Conservation (phyloP, 2,113 vertebrate species). For the Budorcas taxicolor region DNA sequence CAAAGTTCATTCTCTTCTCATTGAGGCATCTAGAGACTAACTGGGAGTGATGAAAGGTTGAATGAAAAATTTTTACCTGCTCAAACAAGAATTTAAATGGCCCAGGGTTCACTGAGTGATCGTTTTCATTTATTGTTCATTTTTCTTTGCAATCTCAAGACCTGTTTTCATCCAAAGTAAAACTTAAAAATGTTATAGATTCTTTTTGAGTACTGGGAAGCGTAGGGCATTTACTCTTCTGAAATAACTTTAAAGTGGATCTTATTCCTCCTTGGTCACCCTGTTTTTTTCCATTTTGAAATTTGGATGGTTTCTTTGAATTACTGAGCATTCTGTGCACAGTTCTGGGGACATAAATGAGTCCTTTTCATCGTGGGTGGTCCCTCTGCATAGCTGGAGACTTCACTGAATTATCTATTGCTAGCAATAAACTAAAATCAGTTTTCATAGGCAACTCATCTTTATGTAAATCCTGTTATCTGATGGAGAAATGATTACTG, state of each 20-base stretch:
- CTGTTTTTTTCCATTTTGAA: neutral
- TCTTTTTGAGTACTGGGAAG: neutral
- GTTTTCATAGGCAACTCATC: neutral
- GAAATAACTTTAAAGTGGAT: slow-evolving; percentile 3
- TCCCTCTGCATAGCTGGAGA: neutral
- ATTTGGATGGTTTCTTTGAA: neutral
- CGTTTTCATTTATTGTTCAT: neutral
- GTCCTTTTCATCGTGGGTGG: neutral
- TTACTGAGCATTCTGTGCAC: neutral
- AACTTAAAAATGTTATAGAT: neutral
- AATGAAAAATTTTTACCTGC: neutral
- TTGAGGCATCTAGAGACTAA: neutral
- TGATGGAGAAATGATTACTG: neutral
- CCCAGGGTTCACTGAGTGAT: neutral
- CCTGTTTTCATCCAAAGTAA: neutral
- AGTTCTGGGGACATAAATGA: neutral
- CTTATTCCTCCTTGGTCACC: neutral
- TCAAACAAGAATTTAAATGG: neutral
- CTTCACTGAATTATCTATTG: slow-evolving; percentile 1
- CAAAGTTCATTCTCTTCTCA: neutral
- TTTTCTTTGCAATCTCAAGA: neutral
- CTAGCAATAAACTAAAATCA: slow-evolving; percentile 13
- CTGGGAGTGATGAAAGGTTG: neutral
- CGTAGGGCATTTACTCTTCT: neutral
- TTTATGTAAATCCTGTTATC: slow-evolving; percentile 11